Conservation (phyloP, 1,140 invertebrate genomes). For the Pogonomyrmex barbatus region DNA sequence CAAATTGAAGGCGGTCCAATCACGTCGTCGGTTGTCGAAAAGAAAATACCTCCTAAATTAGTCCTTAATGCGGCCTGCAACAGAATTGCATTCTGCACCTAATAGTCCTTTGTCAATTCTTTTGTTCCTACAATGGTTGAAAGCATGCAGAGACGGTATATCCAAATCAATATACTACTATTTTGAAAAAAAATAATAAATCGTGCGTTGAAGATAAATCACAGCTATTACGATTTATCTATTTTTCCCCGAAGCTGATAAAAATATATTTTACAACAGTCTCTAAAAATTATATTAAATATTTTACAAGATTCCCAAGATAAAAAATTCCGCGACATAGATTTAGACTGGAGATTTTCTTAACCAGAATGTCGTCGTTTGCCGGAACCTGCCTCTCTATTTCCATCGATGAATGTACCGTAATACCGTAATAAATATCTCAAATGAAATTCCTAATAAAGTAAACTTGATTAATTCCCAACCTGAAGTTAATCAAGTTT, state of each 20-base stretch:
- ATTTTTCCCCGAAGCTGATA: too few relatives aligned
- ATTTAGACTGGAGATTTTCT: not conserved
- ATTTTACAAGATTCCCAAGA: not conserved
- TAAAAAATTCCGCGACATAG: not conserved
- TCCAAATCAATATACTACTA: not conserved
- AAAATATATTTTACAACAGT: not conserved
- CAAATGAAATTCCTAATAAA: conserved; percentile 5
- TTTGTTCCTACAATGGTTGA: not conserved
- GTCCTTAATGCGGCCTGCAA: not conserved
- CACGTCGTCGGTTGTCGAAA: not conserved
- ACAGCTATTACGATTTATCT: too few relatives aligned
- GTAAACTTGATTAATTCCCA: not conserved
- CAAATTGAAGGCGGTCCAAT: conserved; percentile 19
- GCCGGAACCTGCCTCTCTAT: not conserved
- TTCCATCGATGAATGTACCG: not conserved
- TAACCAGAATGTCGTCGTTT: not conserved
- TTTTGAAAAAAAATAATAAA: not conserved
- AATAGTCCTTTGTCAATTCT: not conserved
- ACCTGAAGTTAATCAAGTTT: not conserved
- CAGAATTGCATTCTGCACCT: too few relatives aligned
- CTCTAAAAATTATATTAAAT: not conserved
- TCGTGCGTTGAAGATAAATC: not conserved
- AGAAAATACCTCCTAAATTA: conserved; percentile 40
- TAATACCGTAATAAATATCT: not conserved
- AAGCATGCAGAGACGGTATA: too few relatives aligned